Conservation (phyloP, 2,113 vertebrate genomes). For the Silurus asotus region DNA sequence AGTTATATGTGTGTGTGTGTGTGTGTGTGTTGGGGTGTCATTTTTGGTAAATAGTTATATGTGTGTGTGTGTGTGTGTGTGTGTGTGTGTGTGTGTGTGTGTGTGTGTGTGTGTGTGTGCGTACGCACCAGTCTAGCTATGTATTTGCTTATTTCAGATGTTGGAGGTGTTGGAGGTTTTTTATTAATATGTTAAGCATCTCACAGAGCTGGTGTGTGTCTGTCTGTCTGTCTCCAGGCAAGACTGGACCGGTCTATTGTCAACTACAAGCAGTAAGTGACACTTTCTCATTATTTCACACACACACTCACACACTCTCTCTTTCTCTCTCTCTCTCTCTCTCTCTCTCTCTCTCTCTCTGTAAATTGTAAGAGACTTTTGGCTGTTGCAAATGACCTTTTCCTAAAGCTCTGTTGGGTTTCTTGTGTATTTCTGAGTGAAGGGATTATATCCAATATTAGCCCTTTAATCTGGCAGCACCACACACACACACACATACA, state of each 20-base stretch:
- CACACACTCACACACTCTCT: neutral
- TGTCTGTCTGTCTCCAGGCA: slow-evolving; percentile 76
- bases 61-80: too few relatives aligned
- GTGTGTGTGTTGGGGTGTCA: too few relatives aligned
- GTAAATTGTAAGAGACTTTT: neutral
- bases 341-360: too few relatives aligned
- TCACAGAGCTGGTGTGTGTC: slow-evolving; percentile 19
- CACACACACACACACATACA: slow-evolving; percentile 5
- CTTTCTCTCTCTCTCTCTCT: neutral
- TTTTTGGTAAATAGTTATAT: too few relatives aligned
- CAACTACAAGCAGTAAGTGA: slow-evolving; percentile 75
- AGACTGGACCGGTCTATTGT: slow-evolving; percentile 86
- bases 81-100: neutral
- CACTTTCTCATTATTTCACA: neutral
- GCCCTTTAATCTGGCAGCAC: slow-evolving; percentile 38
- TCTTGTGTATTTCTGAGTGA: slow-evolving; percentile 13
- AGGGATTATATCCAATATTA: slow-evolving; percentile 47
- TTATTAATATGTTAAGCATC: slow-evolving; percentile 1
- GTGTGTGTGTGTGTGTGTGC: too few relatives aligned
- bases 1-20: too few relatives aligned
- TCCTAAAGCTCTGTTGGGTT: neutral
- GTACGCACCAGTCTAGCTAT: too few relatives aligned
- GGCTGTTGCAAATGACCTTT: slow-evolving; percentile 22
- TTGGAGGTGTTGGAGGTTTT: neutral
- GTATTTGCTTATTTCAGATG: neutral